Percentiles rank a stretch among this genome's conserved stretches.
Conservation (phyloP, 2,888 invertebrate species). For the Phalera bucephala region DNA sequence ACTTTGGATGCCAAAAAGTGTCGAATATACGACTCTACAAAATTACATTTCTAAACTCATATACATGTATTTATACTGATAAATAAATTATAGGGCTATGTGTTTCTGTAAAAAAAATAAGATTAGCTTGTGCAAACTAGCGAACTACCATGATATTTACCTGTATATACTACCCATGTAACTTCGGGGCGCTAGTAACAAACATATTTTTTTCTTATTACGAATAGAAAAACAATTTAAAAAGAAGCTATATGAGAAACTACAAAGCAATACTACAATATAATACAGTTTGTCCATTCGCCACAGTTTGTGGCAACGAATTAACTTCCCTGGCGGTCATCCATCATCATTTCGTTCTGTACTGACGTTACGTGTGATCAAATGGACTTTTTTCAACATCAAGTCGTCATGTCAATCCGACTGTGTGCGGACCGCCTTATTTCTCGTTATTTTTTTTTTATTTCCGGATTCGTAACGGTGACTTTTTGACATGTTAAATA, state of each 20-base stretch:
- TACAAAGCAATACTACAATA: constrained; percentile 1
- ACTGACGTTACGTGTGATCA: constrained; percentile 54
- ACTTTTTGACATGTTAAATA: no score
- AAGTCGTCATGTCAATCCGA: constrained; percentile 33
- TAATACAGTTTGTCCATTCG: constrained; percentile 31
- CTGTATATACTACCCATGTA: no score
- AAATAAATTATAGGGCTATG: no score
- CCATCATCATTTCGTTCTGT: constrained; percentile 60
- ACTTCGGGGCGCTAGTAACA: no score
- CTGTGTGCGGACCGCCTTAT: constrained; percentile 32
- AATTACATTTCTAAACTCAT: no score
- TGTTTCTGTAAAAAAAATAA: no score
- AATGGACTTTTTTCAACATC: constrained; percentile 49
- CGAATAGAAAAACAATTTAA: background rate
- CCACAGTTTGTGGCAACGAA: constrained; percentile 32
- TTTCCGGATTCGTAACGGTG: constrained; percentile 33
- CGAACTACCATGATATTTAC: no score
- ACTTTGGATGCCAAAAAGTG: no score
- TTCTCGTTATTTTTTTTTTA: constrained; percentile 22
- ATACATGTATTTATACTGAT: no score
- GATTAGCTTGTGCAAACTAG: no score
- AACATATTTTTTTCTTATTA: background rate
- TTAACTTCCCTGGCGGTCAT: constrained; percentile 34
- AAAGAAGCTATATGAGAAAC: constrained; percentile 3
- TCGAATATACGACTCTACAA: no score